phyloP scores from a whole-genome alignment of 2,888 invertebrate species.

The Heliconius aoede region DNA sequence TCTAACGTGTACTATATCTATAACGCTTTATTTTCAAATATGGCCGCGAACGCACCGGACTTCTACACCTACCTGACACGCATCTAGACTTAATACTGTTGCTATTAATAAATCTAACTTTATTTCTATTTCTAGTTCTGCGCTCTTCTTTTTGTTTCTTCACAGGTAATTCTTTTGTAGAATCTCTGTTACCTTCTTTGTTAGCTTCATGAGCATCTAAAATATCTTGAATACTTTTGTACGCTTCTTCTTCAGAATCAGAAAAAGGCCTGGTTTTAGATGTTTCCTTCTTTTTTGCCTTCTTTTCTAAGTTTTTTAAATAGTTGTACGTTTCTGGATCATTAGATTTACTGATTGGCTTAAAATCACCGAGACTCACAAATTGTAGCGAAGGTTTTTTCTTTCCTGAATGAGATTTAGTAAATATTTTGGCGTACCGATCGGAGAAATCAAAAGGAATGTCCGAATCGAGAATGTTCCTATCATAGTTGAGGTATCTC shows the following conservation, averaged over 20 bases:
- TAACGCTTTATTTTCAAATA: constrained; percentile 63
- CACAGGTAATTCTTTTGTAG: constrained; percentile 52
- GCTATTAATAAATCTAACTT: constrained; percentile 53
- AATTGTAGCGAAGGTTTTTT: constrained; percentile 59
- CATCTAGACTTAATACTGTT: constrained; percentile 61
- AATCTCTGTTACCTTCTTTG: constrained; percentile 48
- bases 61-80: constrained; percentile 61
- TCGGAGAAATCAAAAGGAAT: constrained; percentile 56
- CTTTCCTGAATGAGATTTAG: constrained; percentile 48
- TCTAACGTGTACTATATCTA: constrained; percentile 49
- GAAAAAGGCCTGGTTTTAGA: constrained; percentile 49
- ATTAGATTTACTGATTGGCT: constrained; percentile 65
- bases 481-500: constrained; percentile 51
- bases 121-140: constrained; percentile 50
- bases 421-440: constrained; percentile 57
- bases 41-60: constrained; percentile 59
- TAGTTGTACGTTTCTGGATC: constrained; percentile 74
- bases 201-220: constrained; percentile 72
- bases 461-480: constrained; percentile 52
- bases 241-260: constrained; percentile 55
- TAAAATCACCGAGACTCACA: constrained; percentile 63
- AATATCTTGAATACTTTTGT: constrained; percentile 72
- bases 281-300: constrained; percentile 58
- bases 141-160: constrained; percentile 34
- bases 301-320: constrained; percentile 66